These are phyloP conservation scores for Leptogaster cylindrica DNA, from an alignment of 2,888 invertebrate species.

Conservation along the genomic window DNA sequence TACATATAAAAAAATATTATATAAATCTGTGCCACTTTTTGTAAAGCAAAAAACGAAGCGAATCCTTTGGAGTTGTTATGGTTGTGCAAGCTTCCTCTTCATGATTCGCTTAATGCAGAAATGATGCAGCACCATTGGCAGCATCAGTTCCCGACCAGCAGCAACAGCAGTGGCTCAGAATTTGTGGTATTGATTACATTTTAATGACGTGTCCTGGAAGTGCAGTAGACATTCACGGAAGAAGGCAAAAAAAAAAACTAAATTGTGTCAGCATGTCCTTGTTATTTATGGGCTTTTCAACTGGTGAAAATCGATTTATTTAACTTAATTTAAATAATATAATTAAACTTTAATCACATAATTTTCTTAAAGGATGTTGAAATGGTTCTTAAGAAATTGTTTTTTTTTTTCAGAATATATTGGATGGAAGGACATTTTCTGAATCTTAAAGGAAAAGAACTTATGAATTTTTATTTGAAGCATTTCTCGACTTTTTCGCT, in stretches of 20 bases:
- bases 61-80: too few relatives aligned
- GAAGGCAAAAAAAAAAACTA: not conserved
- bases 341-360: too few relatives aligned
- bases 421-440: too few relatives aligned
- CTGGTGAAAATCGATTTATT: conserved; percentile 11
- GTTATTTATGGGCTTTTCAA: conserved; percentile 14
- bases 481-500: too few relatives aligned
- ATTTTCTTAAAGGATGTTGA: too few relatives aligned
- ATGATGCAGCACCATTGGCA: conserved; percentile 2
- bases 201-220: conserved; percentile 32
- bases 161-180: not conserved
- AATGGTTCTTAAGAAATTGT: too few relatives aligned
- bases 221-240: conserved; percentile 4
- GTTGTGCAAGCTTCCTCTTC: conserved; percentile 1
- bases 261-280: conserved; percentile 31
- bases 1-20: too few relatives aligned
- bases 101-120: not conserved
- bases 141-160: not conserved
- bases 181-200: conserved; percentile 32
- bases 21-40: too few relatives aligned
- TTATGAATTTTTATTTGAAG: too few relatives aligned
- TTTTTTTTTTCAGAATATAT: too few relatives aligned
- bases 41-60: too few relatives aligned
- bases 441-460: too few relatives aligned
- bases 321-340: not conserved